A percentile compares a stretch with the other conserved stretches of the same genome.
Conservation (phyloP, 2,888 invertebrate species). For the Brachylomia viminalis region DNA sequence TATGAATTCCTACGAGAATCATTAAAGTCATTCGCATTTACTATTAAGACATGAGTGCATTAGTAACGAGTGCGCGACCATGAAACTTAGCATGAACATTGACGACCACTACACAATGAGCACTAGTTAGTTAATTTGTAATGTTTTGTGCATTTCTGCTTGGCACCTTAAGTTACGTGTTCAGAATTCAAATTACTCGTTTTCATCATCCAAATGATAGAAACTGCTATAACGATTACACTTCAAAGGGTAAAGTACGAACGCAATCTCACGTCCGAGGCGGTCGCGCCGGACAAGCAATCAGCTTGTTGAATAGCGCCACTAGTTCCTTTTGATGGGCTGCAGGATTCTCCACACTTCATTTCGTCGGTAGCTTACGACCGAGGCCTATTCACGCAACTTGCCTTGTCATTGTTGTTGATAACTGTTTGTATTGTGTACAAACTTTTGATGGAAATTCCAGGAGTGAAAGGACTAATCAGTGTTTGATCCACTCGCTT, state of each 20-base stretch:
- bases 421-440: conserved; percentile 85
- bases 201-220: conserved; percentile 67
- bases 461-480: conserved; percentile 88
- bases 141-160: conserved; percentile 25
- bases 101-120: conserved; percentile 1
- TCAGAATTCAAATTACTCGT: conserved; percentile 70
- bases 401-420: conserved; percentile 86
- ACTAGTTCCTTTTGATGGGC: conserved; percentile 79
- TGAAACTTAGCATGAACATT: conserved; percentile 31
- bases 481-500: conserved; percentile 75
- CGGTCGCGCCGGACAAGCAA: conserved; percentile 76
- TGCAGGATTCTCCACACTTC: conserved; percentile 86
- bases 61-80: conserved; percentile 20
- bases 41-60: conserved; percentile 8
- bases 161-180: conserved; percentile 44
- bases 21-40: conserved; percentile 13
- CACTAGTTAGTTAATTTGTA: conserved; percentile 13
- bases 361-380: conserved; percentile 84
- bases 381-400: conserved; percentile 75
- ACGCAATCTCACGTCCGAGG: conserved; percentile 70
- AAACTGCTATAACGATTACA: conserved; percentile 73
- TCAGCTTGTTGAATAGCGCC: conserved; percentile 84
- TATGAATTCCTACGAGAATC: not conserved
- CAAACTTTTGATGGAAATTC: conserved; percentile 81
- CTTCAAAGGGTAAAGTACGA: conserved; percentile 75